Percentiles rank a stretch among this genome's conserved stretches.
These are phyloP conservation scores for Lycorma delicatula DNA, from an alignment of 1,140 invertebrate genomes.

Conservation along the genomic window DNA sequence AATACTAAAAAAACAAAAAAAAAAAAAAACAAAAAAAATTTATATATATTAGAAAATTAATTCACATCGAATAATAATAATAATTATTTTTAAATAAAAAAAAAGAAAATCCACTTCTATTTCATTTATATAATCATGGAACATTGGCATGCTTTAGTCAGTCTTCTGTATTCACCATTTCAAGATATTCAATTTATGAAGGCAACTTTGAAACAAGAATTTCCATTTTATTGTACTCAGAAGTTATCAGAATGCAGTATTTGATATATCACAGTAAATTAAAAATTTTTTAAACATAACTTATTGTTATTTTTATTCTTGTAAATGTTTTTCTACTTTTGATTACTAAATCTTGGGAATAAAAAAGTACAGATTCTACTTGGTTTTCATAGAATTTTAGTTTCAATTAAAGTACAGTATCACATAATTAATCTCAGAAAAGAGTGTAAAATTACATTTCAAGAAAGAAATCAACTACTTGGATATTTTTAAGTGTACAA, in stretches of 20 bases:
- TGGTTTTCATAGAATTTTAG: too few relatives aligned
- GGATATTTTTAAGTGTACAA: too few relatives aligned
- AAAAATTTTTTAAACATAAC: neutral
- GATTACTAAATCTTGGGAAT: neutral
- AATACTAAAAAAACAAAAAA: conserved; percentile 19
- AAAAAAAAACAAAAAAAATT: conserved; percentile 11
- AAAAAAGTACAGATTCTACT: neutral
- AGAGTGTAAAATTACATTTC: too few relatives aligned
- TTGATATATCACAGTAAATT: neutral
- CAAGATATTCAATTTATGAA: conserved; percentile 2
- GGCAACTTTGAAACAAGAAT: neutral
- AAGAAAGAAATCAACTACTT: too few relatives aligned
- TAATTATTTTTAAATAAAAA: conserved; percentile 16
- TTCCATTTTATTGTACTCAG: neutral
- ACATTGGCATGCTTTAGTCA: conserved; percentile 29
- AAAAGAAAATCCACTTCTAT: conserved; percentile 21
- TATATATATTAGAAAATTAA: neutral
- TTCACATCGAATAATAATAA: conserved; percentile 1
- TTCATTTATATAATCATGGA: conserved; percentile 26
- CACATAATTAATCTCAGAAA: too few relatives aligned
- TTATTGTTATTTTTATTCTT: neutral
- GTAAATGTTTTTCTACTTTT: neutral
- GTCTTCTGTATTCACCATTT: conserved; percentile 26
- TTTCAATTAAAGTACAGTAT: too few relatives aligned
- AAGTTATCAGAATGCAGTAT: neutral